Base-by-base conservation (phyloP, 2,888 invertebrate species). In the Luperina nickerlii region DNA sequence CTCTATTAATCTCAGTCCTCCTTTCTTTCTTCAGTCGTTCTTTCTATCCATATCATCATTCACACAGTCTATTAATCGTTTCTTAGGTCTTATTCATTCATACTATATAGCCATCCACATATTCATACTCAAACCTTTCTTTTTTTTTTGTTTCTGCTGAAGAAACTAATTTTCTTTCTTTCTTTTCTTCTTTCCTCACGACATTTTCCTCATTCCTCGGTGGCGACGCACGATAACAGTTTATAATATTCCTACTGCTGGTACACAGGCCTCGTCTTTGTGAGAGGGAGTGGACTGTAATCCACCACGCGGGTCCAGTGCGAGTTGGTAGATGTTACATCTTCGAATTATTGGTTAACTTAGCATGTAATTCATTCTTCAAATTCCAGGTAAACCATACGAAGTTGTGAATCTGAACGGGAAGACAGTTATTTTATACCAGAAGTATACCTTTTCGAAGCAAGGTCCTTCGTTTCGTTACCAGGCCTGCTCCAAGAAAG, bases 401-500 rank as follows among this genome's bases (percentile, higher is more conserved):
- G 32, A 79, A 70, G 20, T 83, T 11, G 65, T 78, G 60, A 78
- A 18, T 70, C 42, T 83, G 27, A 85, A 76, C 74, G 85, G 84
- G 11, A 88, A 45, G 69, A 78, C 48, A 4, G 73, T 74, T 2
- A 7, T 91, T 9, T 60, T 90, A 1, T 90, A 84, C 69, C 72
- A 84, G 67, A 67, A 87, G 3, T 76, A 89, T 51, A 90, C 90
- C 0, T 91, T 78, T 65, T 88, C 90, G 0, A 89, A 79, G 70
- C 75, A 79, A 54, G 90, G 89, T 2, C 57, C 70, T 3, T 80
- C 87, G 0, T 74, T 74, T 15, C 78, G 78, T 6, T 60, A 84
- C 32, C 86, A 83, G 27, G 86, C 87, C 48, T 91, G 91, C n/a
- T 71, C 91, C 0, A 89, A 83, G 54, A 89, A 82, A 63, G 0